A percentile compares a stretch with the other conserved stretches of the same genome.
phyloP scores from a whole-genome alignment of 2,797 vertebrate genomes.

The Lacerta viridis region DNA sequence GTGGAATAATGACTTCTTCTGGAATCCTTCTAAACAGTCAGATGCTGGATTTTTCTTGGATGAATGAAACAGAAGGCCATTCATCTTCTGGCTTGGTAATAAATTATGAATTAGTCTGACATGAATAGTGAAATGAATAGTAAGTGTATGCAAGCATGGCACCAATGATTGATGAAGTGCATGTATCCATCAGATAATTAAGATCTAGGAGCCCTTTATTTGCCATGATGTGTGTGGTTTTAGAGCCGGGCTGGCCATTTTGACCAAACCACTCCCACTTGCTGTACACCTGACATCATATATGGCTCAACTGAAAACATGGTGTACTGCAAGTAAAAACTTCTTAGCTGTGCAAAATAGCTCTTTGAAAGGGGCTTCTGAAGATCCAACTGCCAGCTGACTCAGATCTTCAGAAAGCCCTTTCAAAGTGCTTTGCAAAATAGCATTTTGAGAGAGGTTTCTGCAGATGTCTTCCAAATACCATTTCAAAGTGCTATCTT shows the following conservation, averaged over 20 bases:
- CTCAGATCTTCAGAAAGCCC: too few species aligned
- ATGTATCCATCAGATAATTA: not conserved
- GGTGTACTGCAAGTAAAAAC: too few species aligned
- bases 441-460: too few species aligned
- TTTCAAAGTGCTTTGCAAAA: too few species aligned
- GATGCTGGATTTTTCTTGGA: constrained; percentile 96
- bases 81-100: constrained; percentile 80
- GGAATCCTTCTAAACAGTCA: constrained; percentile 97
- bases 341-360: too few species aligned
- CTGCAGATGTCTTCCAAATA: too few species aligned
- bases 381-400: too few species aligned
- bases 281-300: too few species aligned
- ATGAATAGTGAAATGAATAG: not conserved
- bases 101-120: constrained; percentile 8
- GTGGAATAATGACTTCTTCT: constrained; percentile 92
- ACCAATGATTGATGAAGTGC: not conserved
- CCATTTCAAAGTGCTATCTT: too few species aligned
- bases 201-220: not conserved
- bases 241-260: not conserved
- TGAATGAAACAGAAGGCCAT: constrained; percentile 86
- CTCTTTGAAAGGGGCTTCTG: too few species aligned
- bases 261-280: too few species aligned
- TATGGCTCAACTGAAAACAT: too few species aligned
- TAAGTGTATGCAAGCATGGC: not conserved
- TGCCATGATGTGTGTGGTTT: not conserved